Evolutionary conservation across 2,888 invertebrate species (phyloP), one percentile per base, ranked within the genome.

Genomic region (Aspidiotus destructor): DNA sequence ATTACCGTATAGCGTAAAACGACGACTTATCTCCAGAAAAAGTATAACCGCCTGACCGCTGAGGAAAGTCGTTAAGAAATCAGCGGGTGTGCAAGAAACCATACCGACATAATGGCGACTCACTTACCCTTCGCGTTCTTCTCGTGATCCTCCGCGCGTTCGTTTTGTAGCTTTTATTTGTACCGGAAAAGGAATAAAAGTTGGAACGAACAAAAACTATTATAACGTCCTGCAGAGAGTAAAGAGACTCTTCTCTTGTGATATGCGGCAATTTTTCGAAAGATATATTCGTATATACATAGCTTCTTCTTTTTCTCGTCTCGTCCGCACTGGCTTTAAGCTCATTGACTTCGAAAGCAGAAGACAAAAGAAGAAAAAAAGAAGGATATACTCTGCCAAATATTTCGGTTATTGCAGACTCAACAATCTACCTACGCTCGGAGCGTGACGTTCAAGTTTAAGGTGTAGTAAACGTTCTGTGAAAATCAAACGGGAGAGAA

Each of bases 31-130:
- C 44, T 44, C 44, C 41, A 57, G 57, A 44, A 65, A 65, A 65
- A 65, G 54, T 57, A 65, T 65, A 65, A 65, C 65, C 57, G 57
- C 57, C 44, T 57, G 65, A 65, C 65, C 57, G 65, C 65, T 65
- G 65, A 65, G 65, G 65, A 65, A 65, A 65, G 65, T 65, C 65
- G 65, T 65, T 65, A 65, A 65, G 65, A 65, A 65, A 65, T 65
- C 65, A 65, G 65, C 65, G 65, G 65, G 65, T 57, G 65, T 65
- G 65, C 65, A 65, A 65, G 65, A 65, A 65, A 57, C 65, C 57
- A 57, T 65, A 65, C 65, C 65, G 65, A 65, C 65, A 65, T 65
- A 65, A 65, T 65, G 65, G 65, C 65, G 65, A 65, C 65, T 57
- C 41, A 65, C 57, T 57, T 65, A 57, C 65, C 57, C 65, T n/a